Evolutionary conservation across 2,113 vertebrate species (phyloP), one percentile per base, ranked within the genome.

Genomic region (Semnornis frantzii): DNA sequence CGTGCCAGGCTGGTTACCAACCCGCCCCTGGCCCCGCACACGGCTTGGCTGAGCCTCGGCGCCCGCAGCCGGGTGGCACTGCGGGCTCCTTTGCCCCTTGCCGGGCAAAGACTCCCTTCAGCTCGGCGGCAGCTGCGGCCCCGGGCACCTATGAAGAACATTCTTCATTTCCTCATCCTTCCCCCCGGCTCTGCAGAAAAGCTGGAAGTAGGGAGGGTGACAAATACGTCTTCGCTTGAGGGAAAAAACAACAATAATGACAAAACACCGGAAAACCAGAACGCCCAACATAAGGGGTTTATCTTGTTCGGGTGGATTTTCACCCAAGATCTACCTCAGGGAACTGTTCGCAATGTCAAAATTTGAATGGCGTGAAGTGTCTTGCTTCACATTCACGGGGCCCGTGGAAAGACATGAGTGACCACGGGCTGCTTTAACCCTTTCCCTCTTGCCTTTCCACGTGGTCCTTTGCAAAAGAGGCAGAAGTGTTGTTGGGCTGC

Each of bases 1-100:
- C 12, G 9, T 54, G 28, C 6, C n/a, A 9, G 1, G 23, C 4
- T 4, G 0, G 54, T 7, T n/a, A n/a, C 58, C 58, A 15, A 12
- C 6, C 46, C 15, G 17, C 7, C 44, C 12, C 66, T 3, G 72
- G 62, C 31, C 39, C 10, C 23, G 27, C 57, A 65, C 37, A 24
- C 8, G 18, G 30, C 31, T 58, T 6, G 46, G 54, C 54, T 13
- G 18, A 18, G 46, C 16, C 18, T 14, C 20, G 7, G 7, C 4
- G 13, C 1, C 30, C 20, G 16, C 11, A 63, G 58, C 37, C 20
- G 31, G 57, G 55, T 24, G 54, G n/a, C 52, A 39, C 68, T 8
- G 42, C 15, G 52, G 33, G 68, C 39, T 52, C 68, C 30, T 30
- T 42, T 73, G 8, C 42, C 33, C 15, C 52, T 10, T 54, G 10